Evolutionary conservation across 2,888 invertebrate genomes (phyloP), one percentile per base, ranked within the genome.

Genomic region (Nomada ruficornis): DNA sequence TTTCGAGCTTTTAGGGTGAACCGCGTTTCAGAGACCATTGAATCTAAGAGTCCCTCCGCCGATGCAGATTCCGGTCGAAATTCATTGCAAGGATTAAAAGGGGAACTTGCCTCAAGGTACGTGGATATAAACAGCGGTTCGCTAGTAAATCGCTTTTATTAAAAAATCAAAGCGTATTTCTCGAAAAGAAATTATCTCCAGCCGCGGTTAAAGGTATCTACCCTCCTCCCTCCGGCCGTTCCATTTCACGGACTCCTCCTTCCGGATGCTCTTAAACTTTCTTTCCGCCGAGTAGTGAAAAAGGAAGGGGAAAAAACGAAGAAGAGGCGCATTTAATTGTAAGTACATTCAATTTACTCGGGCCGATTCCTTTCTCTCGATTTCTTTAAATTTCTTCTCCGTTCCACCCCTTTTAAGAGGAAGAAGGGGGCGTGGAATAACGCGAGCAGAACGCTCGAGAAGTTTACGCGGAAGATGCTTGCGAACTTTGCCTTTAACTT

Each of bases 381-480:
- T 71, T 77, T 79, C 79, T 82, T 76, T 64, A 63, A 82, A 68
- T 76, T 76, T 64, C 76, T 59, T 42, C 50, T 5, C 36, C 42
- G 36, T 42, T 72, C 44, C 18, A 54, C 44, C 44, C 75, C 59
- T 36, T 50, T 71, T 70, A 57, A 65, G 26, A 29, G 7, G 65
- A 5, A 1, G 26, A 18, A 13, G 23, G 44, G 54, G 59, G 60
- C 47, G 76, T 73, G 82, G 80, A 76, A 76, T 77, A 87, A 83
- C 72, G 64, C 59, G 76, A 55, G 69, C 59, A 50, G 76, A 76
- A 55, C 65, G 71, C 20, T 73, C 36, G 63, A 75, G 74, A 86
- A 85, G 79, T 87, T 87, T 65, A 71, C 83, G 71, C 71, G 71
- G 77, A 76, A 70, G 86, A 85, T 87, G 73, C 76, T 77, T 55